A percentile compares a stretch with the other conserved stretches of the same genome.
Conservation (phyloP, 2,797 vertebrate species). For the Rhynchotus rufescens region DNA sequence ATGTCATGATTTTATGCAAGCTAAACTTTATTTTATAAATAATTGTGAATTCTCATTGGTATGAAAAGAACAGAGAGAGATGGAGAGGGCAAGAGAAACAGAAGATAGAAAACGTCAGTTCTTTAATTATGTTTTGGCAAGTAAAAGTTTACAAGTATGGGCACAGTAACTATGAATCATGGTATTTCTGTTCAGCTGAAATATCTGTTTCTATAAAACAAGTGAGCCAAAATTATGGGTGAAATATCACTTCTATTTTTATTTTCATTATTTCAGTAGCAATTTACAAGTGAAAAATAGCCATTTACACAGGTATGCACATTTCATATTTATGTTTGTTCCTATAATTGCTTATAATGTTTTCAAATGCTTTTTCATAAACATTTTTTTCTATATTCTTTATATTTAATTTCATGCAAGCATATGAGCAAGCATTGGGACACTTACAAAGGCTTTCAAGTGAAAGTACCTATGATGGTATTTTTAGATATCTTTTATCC, state of each 20-base stretch:
- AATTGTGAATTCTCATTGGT: no score
- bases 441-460: neutral
- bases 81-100: neutral
- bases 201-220: neutral
- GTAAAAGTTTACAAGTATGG: neutral
- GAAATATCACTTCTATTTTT: neutral
- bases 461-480: neutral
- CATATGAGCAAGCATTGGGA: neutral
- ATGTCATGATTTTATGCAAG: neutral
- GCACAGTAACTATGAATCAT: neutral
- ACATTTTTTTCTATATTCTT: neutral
- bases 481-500: neutral
- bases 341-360: neutral
- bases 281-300: neutral
- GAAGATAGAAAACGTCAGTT: neutral
- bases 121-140: neutral
- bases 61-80: neutral
- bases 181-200: neutral
- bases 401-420: neutral
- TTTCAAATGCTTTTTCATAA: neutral
- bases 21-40: neutral
- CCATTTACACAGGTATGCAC: fast-evolving
- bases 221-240: neutral
- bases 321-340: neutral
- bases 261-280: neutral